Percentiles rank a stretch among this genome's conserved stretches.
Conservation (phyloP, 1,140 invertebrate genomes). For the Bombus waltoni region DNA sequence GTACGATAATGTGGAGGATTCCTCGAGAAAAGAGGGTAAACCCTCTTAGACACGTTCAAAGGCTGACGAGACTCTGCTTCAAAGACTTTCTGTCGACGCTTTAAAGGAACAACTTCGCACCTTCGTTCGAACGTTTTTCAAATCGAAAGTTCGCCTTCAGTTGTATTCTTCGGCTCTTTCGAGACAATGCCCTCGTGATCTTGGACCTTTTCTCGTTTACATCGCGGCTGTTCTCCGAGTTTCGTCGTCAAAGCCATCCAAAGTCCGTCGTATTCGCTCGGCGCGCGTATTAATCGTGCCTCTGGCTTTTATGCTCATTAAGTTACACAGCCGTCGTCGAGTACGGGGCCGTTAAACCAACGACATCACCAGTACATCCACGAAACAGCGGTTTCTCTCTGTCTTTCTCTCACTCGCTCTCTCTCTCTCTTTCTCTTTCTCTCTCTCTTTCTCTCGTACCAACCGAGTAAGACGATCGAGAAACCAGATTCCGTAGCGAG, state of each 20-base stretch:
- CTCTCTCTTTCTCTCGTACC: background rate
- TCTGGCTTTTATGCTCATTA: conserved; percentile 69
- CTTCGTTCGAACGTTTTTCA: background rate
- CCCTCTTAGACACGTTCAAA: background rate
- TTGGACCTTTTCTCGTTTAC: background rate
- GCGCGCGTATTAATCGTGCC: conserved; percentile 61
- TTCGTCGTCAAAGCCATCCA: conserved; percentile 8
- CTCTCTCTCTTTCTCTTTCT: background rate
- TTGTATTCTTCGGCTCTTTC: background rate
- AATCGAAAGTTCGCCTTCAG: background rate
- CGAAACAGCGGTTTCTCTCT: conserved; percentile 55
- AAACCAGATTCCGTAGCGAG: conserved; percentile 64
- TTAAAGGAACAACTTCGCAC: conserved; percentile 1
- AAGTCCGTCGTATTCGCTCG: background rate
- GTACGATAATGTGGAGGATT: conserved; percentile 14
- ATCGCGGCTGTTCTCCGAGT: background rate
- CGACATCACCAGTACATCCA: conserved; percentile 64
- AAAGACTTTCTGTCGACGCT: background rate
- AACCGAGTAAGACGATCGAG: conserved; percentile 64
- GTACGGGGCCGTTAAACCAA: conserved; percentile 63
- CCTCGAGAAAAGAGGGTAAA: background rate
- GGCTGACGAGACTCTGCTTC: background rate
- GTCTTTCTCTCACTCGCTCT: background rate
- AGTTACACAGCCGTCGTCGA: conserved; percentile 64
- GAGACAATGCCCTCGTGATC: background rate